These are phyloP conservation scores for Chrysemys picta DNA, from an alignment of 2,113 vertebrate genomes.

Conservation along the genomic window DNA sequence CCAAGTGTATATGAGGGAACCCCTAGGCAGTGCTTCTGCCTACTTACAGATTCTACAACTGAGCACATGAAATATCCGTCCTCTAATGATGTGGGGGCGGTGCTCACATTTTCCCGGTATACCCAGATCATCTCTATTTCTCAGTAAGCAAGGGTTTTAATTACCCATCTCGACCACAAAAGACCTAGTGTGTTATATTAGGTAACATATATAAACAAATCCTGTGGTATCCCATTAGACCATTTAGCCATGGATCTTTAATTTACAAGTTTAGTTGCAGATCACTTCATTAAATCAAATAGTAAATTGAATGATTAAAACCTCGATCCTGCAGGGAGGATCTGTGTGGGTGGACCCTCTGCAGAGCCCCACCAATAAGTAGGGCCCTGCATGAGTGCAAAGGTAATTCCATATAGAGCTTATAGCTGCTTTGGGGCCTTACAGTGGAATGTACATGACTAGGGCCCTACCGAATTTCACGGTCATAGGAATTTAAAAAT, in stretches of 20 bases:
- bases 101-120: neutral
- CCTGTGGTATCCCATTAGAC: neutral
- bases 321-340: neutral
- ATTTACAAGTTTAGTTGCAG: neutral
- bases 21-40: neutral
- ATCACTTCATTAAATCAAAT: neutral
- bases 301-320: neutral
- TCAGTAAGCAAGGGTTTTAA: conserved; percentile 51
- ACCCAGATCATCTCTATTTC: conserved; percentile 18
- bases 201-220: conserved; percentile 47
- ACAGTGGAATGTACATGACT: neutral
- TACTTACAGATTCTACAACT: neutral
- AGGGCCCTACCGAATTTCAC: no score
- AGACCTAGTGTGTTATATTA: conserved; percentile 13
- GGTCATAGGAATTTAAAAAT: no score
- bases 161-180: conserved; percentile 39
- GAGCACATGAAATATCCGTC: neutral
- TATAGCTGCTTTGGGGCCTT: neutral
- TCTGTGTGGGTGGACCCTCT: neutral
- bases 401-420: neutral
- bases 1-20: neutral
- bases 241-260: neutral
- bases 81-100: neutral
- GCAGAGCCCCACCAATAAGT: neutral
- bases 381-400: neutral